Percentiles rank a stretch among this genome's conserved stretches.
These are phyloP conservation scores for Propithecus coquereli DNA, from an alignment of 2,113 vertebrate species.

Conservation along the genomic window DNA sequence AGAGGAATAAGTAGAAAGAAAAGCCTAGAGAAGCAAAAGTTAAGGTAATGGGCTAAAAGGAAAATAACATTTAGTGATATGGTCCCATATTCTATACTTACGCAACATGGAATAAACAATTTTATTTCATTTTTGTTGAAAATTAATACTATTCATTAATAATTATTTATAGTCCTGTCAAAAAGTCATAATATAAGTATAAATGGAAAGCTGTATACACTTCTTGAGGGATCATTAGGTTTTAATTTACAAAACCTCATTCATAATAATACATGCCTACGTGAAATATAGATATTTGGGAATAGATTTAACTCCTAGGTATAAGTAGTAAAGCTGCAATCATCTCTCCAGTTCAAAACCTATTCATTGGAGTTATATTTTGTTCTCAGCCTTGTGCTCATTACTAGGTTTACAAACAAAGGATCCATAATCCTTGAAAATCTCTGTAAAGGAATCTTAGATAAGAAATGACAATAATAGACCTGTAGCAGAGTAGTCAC, in stretches of 20 bases:
- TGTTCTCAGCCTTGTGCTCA: neutral
- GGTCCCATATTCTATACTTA: neutral
- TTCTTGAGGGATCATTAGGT: neutral
- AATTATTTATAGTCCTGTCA: neutral
- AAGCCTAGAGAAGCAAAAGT: constrained; percentile 22
- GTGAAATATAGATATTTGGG: neutral
- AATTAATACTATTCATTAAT: neutral
- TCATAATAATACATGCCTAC: neutral
- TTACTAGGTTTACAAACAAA: neutral
- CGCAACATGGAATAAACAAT: neutral
- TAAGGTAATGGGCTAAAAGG: neutral
- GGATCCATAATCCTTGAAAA: neutral
- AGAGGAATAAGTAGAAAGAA: neutral
- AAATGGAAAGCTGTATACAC: neutral
- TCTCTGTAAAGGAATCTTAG: neutral
- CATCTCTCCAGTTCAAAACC: neutral
- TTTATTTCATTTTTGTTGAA: neutral
- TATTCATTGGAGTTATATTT: neutral
- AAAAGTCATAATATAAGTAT: too few relatives aligned
- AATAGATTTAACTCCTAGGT: neutral
- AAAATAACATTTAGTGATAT: neutral
- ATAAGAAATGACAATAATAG: neutral
- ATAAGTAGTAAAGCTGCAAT: neutral
- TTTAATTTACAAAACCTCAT: neutral
- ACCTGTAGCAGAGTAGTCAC: neutral